Conservation (phyloP, 2,113 vertebrate species). For the Poicephalus meyeri region DNA sequence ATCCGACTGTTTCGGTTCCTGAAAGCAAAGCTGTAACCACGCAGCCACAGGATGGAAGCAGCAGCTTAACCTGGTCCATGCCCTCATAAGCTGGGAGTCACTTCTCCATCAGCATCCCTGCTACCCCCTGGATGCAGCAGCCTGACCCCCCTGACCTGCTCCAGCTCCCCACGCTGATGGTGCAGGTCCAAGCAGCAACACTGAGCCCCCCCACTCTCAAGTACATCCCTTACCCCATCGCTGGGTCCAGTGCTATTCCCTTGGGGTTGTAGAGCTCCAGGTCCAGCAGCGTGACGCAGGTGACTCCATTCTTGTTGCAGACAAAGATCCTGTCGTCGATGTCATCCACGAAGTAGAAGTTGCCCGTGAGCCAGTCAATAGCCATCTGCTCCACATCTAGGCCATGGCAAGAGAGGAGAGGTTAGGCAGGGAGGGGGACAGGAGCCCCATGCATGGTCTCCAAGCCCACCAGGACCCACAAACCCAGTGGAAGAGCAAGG, state of each 20-base stretch:
- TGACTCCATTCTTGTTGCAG: constrained; percentile 90
- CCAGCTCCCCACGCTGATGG: fast-evolving
- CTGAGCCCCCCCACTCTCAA: not conserved
- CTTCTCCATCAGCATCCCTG: not conserved
- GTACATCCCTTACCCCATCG: constrained; percentile 87
- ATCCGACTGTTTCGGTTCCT: not conserved
- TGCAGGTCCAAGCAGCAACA: not conserved
- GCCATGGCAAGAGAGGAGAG: not conserved
- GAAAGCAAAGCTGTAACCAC: not conserved
- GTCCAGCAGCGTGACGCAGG: constrained; percentile 94
- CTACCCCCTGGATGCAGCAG: not conserved
- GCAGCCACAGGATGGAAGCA: not conserved
- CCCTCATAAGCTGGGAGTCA: not conserved
- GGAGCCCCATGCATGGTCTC: fast-evolving
- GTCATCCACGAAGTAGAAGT: constrained; percentile 99
- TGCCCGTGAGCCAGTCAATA: constrained; percentile 97
- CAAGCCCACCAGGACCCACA: not conserved
- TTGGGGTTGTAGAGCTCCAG: constrained; percentile 96
- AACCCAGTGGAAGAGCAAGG: fast-evolving
- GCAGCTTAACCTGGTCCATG: not conserved
- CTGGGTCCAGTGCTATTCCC: constrained; percentile 92
- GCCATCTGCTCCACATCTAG: constrained; percentile 98
- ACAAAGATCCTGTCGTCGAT: constrained; percentile 97
- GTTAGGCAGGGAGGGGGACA: not conserved
- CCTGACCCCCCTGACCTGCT: not conserved